Conservation (phyloP, 1,140 invertebrate genomes). For the Drosophila lacertosa region DNA sequence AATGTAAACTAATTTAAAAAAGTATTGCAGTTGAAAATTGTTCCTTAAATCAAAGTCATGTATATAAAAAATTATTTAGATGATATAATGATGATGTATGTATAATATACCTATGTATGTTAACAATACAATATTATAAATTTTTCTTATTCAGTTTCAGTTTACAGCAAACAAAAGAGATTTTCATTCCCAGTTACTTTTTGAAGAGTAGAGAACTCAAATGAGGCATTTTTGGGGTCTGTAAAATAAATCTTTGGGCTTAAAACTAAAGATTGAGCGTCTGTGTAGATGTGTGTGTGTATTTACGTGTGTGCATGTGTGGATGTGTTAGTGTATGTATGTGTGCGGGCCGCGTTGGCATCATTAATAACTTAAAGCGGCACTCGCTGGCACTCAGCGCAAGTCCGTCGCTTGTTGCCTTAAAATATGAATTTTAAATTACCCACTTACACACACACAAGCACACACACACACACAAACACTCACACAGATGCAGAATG, state of each 20-base stretch:
- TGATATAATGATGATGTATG: too few species aligned
- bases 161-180: too few species aligned
- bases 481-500: neutral
- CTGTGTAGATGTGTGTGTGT: constrained; percentile 45
- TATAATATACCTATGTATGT: too few species aligned
- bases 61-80: too few species aligned
- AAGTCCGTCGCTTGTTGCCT: constrained; percentile 39
- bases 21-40: too few species aligned
- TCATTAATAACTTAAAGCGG: constrained; percentile 72
- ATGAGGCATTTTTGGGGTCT: constrained; percentile 17
- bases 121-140: too few species aligned
- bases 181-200: neutral
- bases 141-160: too few species aligned
- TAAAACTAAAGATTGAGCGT: too few species aligned
- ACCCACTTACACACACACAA: constrained; percentile 33
- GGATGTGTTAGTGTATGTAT: constrained; percentile 36
- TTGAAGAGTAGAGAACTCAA: constrained; percentile 40
- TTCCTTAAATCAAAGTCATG: too few species aligned
- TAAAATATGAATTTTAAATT: constrained; percentile 82
- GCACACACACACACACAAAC: constrained; percentile 1
- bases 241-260: neutral
- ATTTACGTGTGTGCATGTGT: constrained; percentile 20
- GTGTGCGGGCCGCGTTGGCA: constrained; percentile 2
- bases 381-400: constrained; percentile 70
- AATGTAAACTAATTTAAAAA: too few species aligned